These are phyloP conservation scores for Pampusana beccarii DNA, from an alignment of 2,113 vertebrate species.

Conservation along the genomic window DNA sequence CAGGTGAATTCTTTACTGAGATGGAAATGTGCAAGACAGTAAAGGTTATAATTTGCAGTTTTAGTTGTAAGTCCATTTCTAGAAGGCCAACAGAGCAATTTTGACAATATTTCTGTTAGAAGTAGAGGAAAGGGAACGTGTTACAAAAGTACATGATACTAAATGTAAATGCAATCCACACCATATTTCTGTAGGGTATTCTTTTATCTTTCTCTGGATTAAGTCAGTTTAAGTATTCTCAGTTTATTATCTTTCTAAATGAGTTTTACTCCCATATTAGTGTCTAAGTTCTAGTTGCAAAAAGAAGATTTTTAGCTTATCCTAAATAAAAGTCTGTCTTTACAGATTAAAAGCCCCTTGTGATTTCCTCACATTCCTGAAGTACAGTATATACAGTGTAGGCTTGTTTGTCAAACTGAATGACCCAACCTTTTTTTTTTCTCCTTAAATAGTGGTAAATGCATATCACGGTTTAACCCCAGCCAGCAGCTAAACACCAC, in stretches of 20 bases:
- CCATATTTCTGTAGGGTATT: not conserved
- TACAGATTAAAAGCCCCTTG: not conserved
- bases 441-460: not conserved
- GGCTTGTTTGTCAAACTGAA: not conserved
- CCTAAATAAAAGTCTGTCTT: not conserved
- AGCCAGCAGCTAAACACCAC: too few relatives aligned
- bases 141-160: not conserved
- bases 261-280: not conserved
- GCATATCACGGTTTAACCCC: too few relatives aligned
- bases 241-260: slow-evolving; percentile 14
- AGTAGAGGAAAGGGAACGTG: not conserved
- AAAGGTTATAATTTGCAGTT: not conserved
- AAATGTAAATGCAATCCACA: not conserved
- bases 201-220: not conserved
- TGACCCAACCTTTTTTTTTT: not conserved
- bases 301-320: not conserved
- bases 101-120: not conserved
- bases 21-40: not conserved
- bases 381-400: not conserved
- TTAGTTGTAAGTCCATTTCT: not conserved
- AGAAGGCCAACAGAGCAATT: not conserved
- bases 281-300: not conserved
- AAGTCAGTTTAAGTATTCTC: not conserved
- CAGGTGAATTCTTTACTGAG: not conserved
- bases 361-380: not conserved